phyloP scores from a whole-genome alignment of 2,797 vertebrate species.

The Champsocephalus esox region DNA sequence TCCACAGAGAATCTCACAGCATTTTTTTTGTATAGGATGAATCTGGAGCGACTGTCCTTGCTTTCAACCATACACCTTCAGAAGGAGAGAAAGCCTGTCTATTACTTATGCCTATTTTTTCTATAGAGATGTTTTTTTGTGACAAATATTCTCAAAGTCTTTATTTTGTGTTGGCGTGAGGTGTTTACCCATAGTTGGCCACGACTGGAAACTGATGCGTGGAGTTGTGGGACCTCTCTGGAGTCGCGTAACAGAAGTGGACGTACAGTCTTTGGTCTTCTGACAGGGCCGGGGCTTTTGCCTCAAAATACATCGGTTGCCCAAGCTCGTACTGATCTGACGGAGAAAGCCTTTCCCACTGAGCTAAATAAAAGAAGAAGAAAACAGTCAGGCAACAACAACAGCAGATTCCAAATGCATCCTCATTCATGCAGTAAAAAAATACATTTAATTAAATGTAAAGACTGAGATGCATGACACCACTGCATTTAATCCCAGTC shows the following conservation, averaged over 20 bases:
- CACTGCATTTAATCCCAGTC: not conserved
- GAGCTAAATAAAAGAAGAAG: constrained; percentile 59
- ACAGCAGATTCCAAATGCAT: not conserved
- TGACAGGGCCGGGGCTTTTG: constrained; percentile 46
- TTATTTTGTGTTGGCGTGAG: not conserved
- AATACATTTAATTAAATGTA: not conserved
- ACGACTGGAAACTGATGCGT: constrained; percentile 69
- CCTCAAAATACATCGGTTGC: constrained; percentile 81
- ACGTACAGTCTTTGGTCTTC: constrained; percentile 70
- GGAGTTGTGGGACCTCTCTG: constrained; percentile 61
- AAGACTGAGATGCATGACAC: not conserved
- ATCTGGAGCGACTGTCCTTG: constrained; percentile 66
- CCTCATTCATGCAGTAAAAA: not conserved
- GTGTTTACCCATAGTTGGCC: constrained; percentile 78
- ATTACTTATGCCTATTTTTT: too few species aligned
- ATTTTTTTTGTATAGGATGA: constrained; percentile 68
- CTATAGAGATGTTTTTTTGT: not conserved
- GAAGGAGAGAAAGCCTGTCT: not conserved
- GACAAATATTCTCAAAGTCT: not conserved
- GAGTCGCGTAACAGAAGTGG: constrained; percentile 74
- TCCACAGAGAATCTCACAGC: constrained; percentile 79
- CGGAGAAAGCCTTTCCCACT: constrained; percentile 72
- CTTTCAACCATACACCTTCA: constrained; percentile 82
- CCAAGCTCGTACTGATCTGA: constrained; percentile 67
- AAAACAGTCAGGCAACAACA: not conserved